Evolutionary conservation across 2,888 invertebrate genomes (phyloP).

Genomic region (Phasia obesa): DNA sequence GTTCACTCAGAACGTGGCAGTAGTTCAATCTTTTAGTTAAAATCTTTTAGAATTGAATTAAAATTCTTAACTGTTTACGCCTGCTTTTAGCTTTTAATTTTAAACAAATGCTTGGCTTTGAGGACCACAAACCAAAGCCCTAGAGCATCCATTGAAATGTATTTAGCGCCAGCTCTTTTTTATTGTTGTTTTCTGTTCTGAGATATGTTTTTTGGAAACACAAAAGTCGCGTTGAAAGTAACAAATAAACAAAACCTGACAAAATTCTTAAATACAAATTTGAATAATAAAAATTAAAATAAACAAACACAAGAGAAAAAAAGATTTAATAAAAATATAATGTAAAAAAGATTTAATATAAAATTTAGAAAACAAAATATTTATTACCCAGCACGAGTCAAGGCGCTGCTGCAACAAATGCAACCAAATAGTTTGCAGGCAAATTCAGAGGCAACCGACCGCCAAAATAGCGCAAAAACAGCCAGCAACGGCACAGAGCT

Average conservation of each 20-base stretch:
- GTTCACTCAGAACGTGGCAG: slow-evolving; percentile 11
- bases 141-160: slow-evolving; percentile 62
- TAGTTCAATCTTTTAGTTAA: slow-evolving; percentile 24
- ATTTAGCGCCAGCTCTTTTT: slow-evolving; percentile 70
- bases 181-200: not conserved
- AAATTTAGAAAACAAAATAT: slow-evolving; percentile 68
- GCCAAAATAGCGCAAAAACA: slow-evolving; percentile 50
- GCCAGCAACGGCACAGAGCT: slow-evolving; percentile 28
- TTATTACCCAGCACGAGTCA: slow-evolving; percentile 71
- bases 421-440: slow-evolving; percentile 54
- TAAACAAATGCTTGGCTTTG: not conserved
- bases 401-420: slow-evolving; percentile 48
- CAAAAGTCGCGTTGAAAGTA: slow-evolving; percentile 48
- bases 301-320: slow-evolving; percentile 20
- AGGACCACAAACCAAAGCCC: slow-evolving; percentile 41
- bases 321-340: slow-evolving; percentile 17
- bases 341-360: slow-evolving; percentile 38
- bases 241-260: slow-evolving; percentile 32
- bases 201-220: slow-evolving; percentile 1
- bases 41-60: slow-evolving; percentile 60
- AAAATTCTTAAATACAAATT: slow-evolving; percentile 47
- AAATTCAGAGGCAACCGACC: slow-evolving; percentile 53
- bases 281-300: slow-evolving; percentile 4
- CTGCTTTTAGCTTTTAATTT: slow-evolving; percentile 26
- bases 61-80: slow-evolving; percentile 62